Evolutionary conservation across 2,113 vertebrate species (phyloP).

Genomic region (Dasyornis broadbenti): DNA sequence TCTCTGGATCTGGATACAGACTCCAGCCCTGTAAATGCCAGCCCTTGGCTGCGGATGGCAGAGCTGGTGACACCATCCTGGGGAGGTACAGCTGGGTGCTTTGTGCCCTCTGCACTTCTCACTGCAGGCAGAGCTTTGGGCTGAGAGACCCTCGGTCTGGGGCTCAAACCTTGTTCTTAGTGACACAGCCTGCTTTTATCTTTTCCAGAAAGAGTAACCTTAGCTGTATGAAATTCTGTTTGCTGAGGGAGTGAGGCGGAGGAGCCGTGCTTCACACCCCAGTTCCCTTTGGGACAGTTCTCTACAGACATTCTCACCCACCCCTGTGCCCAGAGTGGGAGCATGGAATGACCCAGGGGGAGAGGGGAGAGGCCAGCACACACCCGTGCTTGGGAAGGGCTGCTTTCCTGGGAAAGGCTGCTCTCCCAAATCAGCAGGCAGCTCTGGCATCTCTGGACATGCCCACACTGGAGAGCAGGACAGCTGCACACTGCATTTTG

Average conservation of each 20-base stretch:
- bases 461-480: not conserved
- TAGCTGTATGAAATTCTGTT: not conserved
- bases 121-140: not conserved
- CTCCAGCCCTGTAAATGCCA: not conserved
- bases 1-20: not conserved
- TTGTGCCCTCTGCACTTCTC: not conserved
- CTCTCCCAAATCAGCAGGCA: not conserved
- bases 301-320: not conserved
- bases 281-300: not conserved
- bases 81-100: not conserved
- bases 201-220: not conserved
- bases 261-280: not conserved
- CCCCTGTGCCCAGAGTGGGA: accelerated
- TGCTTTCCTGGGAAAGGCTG: not conserved
- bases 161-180: not conserved
- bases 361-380: not conserved
- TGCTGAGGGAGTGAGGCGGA: not conserved
- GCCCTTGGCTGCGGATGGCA: not conserved
- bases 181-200: not conserved
- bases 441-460: not conserved
- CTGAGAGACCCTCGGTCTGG: not conserved
- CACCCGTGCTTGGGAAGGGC: not conserved
- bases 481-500: not conserved
- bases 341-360: accelerated
- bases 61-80: not conserved